These are phyloP conservation scores for Mohoua ochrocephala DNA, from an alignment of 2,113 vertebrate species.

Conservation along the genomic window DNA sequence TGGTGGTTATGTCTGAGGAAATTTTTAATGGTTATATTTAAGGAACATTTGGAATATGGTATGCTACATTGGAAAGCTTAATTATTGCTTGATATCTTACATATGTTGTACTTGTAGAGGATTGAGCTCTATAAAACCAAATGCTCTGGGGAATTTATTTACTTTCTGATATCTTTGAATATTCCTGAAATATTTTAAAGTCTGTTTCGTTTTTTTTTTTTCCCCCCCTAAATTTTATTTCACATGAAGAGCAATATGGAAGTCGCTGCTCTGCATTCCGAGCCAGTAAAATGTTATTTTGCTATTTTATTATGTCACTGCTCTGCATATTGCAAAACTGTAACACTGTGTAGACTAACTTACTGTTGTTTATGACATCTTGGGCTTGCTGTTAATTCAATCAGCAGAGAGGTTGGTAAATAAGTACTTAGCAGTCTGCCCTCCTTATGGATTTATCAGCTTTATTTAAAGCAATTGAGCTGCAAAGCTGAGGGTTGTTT, in stretches of 20 bases:
- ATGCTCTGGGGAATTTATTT: not conserved
- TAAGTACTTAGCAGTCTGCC: not conserved
- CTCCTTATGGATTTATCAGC: not conserved
- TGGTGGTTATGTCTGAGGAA: not conserved
- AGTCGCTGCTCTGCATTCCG: not conserved
- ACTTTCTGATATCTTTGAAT: not conserved
- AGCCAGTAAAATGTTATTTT: not conserved
- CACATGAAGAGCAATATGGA: not conserved
- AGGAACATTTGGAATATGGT: not conserved
- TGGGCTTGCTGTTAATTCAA: not conserved
- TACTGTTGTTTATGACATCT: not conserved
- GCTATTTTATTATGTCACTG: not conserved
- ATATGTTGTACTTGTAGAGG: not conserved
- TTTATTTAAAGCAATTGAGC: not conserved
- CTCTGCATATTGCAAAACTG: not conserved
- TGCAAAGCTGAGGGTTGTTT: not conserved
- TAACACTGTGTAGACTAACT: not conserved
- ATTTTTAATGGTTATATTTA: not conserved
- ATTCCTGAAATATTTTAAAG: not conserved
- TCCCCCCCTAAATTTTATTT: not conserved
- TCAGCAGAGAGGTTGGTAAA: not conserved
- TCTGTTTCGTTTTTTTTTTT: fast-evolving
- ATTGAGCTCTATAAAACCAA: not conserved
- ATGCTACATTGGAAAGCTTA: not conserved
- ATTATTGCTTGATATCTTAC: not conserved